phyloP scores from a whole-genome alignment of 2,797 vertebrate genomes.

The Holocentrus rufus region DNA sequence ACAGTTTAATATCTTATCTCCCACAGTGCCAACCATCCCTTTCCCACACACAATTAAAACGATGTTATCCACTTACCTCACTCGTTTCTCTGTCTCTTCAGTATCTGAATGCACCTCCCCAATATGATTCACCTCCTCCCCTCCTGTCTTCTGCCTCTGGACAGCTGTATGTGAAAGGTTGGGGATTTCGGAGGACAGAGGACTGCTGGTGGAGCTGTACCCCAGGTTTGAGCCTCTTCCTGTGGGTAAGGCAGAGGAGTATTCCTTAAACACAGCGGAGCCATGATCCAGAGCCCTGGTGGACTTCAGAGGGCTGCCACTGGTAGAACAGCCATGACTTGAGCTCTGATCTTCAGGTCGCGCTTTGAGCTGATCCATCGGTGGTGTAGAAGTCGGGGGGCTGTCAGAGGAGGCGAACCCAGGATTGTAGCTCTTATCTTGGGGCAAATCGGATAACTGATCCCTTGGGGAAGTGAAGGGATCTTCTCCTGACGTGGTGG shows the following conservation, averaged over 20 bases:
- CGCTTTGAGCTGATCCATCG: background rate
- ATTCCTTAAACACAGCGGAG: background rate
- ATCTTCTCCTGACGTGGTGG: background rate
- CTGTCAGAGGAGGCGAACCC: conserved; percentile 2
- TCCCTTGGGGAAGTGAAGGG: conserved; percentile 2
- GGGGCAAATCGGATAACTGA: conserved; percentile 12
- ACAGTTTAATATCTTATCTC: no score
- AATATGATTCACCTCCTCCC: background rate
- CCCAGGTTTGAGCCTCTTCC: background rate
- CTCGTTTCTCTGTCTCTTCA: background rate
- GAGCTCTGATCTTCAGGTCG: conserved; percentile 18
- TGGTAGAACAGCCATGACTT: background rate
- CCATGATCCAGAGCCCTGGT: background rate
- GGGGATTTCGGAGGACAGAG: background rate
- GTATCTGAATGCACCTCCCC: background rate
- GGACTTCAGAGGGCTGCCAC: background rate
- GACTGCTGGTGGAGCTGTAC: background rate
- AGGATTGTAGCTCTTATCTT: conserved; percentile 30
- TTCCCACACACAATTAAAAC: no score
- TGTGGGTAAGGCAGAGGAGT: background rate
- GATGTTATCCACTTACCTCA: conserved; percentile 37
- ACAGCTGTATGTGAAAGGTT: background rate
- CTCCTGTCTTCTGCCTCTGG: background rate
- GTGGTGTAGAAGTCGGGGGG: conserved; percentile 14
- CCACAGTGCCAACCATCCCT: no score